phyloP scores from a whole-genome alignment of 2,113 vertebrate species.

The Semicossyphus pulcher region DNA sequence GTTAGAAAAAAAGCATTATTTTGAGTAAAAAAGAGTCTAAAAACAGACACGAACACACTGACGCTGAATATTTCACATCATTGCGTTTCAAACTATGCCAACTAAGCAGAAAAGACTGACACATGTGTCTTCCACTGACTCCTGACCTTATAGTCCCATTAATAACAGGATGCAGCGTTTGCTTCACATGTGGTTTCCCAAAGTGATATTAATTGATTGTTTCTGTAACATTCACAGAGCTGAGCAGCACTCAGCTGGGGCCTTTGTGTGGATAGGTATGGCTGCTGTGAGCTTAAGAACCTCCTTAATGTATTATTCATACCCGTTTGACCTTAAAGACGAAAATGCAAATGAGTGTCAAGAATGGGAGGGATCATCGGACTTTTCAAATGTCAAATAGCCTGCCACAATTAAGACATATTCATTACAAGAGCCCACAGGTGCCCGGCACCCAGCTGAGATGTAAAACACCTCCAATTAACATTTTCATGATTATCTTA shows the following conservation, averaged over 20 bases:
- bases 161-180: slow-evolving; percentile 64
- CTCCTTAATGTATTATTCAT: slow-evolving; percentile 85
- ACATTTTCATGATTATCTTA: slow-evolving; percentile 75
- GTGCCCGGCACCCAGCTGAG: slow-evolving; percentile 71
- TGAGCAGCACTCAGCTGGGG: slow-evolving; percentile 76
- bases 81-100: not conserved
- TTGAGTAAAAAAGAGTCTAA: not conserved
- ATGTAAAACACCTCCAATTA: slow-evolving; percentile 79
- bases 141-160: slow-evolving; percentile 58
- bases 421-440: slow-evolving; percentile 79
- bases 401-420: slow-evolving; percentile 81
- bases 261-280: slow-evolving; percentile 74
- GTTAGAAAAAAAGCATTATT: not conserved
- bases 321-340: slow-evolving; percentile 83
- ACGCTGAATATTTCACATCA: not conserved
- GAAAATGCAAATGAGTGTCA: slow-evolving; percentile 79
- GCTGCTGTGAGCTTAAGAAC: slow-evolving; percentile 77
- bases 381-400: slow-evolving; percentile 84
- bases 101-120: slow-evolving; percentile 8
- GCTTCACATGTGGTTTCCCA: slow-evolving; percentile 57
- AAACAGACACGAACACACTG: not conserved
- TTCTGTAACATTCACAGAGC: slow-evolving; percentile 70
- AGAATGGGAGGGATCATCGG: slow-evolving; percentile 77
- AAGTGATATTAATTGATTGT: slow-evolving; percentile 80
- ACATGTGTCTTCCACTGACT: slow-evolving; percentile 29